phyloP scores from a whole-genome alignment of 2,888 invertebrate species.

The Campopleginae sp. region DNA sequence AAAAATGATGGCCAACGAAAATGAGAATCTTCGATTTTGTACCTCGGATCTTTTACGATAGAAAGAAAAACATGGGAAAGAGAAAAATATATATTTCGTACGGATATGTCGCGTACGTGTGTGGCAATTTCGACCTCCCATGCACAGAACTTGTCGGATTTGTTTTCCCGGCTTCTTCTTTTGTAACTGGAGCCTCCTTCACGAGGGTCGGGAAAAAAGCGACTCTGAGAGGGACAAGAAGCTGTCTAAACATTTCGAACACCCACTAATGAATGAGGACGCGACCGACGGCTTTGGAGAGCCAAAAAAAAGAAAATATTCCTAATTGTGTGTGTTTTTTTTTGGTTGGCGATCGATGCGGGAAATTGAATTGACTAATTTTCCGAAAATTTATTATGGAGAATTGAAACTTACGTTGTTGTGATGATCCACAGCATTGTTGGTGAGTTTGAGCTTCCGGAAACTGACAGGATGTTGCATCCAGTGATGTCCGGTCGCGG shows the following conservation, averaged over 20 bases:
- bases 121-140: constrained; percentile 68
- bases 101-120: constrained; percentile 47
- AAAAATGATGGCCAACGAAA: constrained; percentile 56
- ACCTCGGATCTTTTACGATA: constrained; percentile 1
- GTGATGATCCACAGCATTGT: constrained; percentile 91
- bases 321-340: neutral
- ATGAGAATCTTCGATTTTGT: constrained; percentile 29
- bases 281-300: constrained; percentile 2
- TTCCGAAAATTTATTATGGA: neutral
- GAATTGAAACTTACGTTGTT: constrained; percentile 89
- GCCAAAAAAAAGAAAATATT: neutral
- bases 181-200: constrained; percentile 66
- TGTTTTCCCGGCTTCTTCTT: constrained; percentile 50
- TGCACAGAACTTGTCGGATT: constrained; percentile 61
- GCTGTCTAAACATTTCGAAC: constrained; percentile 76
- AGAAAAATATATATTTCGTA: constrained; percentile 34
- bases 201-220: constrained; percentile 39
- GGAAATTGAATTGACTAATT: neutral
- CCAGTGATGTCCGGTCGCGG: constrained; percentile 94
- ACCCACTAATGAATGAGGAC: constrained; percentile 71
- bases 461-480: constrained; percentile 92
- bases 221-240: constrained; percentile 62
- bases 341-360: neutral
- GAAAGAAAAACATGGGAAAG: constrained; percentile 33
- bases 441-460: constrained; percentile 94